These are phyloP conservation scores for Idaea aversata DNA, from an alignment of 2,888 invertebrate species.

Conservation along the genomic window DNA sequence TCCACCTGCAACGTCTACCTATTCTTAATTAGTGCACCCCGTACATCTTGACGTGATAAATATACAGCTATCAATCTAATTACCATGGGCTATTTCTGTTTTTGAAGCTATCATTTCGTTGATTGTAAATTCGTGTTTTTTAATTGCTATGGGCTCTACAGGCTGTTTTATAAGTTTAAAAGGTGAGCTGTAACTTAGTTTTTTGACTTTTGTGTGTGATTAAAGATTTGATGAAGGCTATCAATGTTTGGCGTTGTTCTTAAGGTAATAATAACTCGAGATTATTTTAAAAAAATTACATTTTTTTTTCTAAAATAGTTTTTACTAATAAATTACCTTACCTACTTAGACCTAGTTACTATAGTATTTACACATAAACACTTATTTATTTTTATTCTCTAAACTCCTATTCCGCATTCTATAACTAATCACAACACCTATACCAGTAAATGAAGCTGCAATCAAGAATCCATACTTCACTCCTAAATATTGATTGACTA, in stretches of 20 bases:
- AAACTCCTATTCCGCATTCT: slow-evolving; percentile 30
- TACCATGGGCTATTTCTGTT: slow-evolving; percentile 5
- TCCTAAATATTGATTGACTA: slow-evolving; percentile 69
- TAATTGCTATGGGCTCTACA: neutral
- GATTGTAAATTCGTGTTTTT: neutral
- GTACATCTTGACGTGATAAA: slow-evolving; percentile 18
- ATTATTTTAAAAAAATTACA: too few relatives aligned
- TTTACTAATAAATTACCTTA: too few relatives aligned
- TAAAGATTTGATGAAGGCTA: neutral
- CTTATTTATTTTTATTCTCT: slow-evolving; percentile 32
- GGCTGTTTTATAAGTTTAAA: neutral
- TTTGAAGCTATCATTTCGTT: slow-evolving; percentile 2
- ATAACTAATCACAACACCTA: slow-evolving; percentile 54
- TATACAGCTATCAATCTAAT: slow-evolving; percentile 16
- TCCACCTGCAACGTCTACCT: slow-evolving; percentile 54
- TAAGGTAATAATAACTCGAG: too few relatives aligned
- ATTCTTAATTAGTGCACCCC: slow-evolving; percentile 41
- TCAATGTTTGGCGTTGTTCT: too few relatives aligned
- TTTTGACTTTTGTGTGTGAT: slow-evolving; percentile 5
- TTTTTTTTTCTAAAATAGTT: too few relatives aligned
- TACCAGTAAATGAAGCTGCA: slow-evolving; percentile 46
- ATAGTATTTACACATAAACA: neutral
- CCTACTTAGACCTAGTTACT: too few relatives aligned
- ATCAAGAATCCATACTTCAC: slow-evolving; percentile 53
- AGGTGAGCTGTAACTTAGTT: slow-evolving; percentile 1